These are phyloP conservation scores for Chymomyza procnemis DNA, from an alignment of 2,888 invertebrate species.

Conservation along the genomic window DNA sequence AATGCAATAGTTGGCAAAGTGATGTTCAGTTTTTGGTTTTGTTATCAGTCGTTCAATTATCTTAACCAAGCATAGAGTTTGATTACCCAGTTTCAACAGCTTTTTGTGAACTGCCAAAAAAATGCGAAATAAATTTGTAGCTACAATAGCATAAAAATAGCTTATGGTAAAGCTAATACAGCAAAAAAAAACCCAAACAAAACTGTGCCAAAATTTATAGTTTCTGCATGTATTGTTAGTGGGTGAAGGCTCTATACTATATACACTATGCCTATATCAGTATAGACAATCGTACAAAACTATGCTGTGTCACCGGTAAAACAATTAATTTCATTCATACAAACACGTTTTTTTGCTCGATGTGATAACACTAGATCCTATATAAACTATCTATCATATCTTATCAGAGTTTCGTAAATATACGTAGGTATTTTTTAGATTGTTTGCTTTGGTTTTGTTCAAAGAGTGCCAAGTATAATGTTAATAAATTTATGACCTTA, in stretches of 20 bases:
- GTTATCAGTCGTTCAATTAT: slow-evolving; percentile 43
- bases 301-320: slow-evolving; percentile 21
- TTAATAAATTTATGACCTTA: background rate
- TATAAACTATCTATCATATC: slow-evolving; percentile 28
- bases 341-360: slow-evolving; percentile 20
- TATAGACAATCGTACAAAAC: background rate
- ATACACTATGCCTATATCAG: slow-evolving; percentile 7
- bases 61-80: slow-evolving; percentile 10
- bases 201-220: slow-evolving; percentile 55
- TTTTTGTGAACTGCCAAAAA: slow-evolving; percentile 26
- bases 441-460: background rate
- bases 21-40: slow-evolving; percentile 18
- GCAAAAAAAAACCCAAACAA: slow-evolving; percentile 17
- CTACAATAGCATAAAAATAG: slow-evolving; percentile 29
- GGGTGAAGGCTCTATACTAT: slow-evolving; percentile 58
- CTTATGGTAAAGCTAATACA: slow-evolving; percentile 9
- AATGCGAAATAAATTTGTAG: slow-evolving; percentile 22
- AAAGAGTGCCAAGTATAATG: background rate
- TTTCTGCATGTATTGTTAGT: slow-evolving; percentile 32
- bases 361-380: slow-evolving; percentile 7
- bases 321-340: slow-evolving; percentile 42
- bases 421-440: slow-evolving; percentile 14
- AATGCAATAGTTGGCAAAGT: too few species aligned
- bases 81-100: slow-evolving; percentile 30
- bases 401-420: slow-evolving; percentile 43